Percentiles rank a stretch among this genome's conserved stretches.
phyloP scores from a whole-genome alignment of 2,113 vertebrate species.

The Orycteropus afer region DNA sequence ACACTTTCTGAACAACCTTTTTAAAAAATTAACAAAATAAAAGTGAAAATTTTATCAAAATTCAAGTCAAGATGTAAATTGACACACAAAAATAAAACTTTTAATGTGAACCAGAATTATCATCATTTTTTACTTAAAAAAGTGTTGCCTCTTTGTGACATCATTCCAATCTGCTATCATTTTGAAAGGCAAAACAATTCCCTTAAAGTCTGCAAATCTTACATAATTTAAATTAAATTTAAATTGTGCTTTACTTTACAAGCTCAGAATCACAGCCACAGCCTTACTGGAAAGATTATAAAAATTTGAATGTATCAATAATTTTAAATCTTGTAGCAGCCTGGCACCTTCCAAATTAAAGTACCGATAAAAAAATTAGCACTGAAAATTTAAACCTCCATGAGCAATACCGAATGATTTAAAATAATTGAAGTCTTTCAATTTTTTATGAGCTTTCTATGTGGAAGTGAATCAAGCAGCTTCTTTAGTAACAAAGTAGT shows the following conservation, averaged over 20 bases:
- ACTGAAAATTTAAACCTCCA: conserved; percentile 86
- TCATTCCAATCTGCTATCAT: conserved; percentile 72
- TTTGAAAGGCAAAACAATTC: conserved; percentile 83
- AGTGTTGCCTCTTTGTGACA: conserved; percentile 74
- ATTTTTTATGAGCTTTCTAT: conserved; percentile 85
- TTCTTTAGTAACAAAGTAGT: conserved; percentile 78
- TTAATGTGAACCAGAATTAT: not conserved
- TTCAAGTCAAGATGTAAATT: not conserved
- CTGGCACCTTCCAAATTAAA: conserved; percentile 85
- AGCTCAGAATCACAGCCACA: conserved; percentile 80
- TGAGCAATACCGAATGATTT: conserved; percentile 83
- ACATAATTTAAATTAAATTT: conserved; percentile 89
- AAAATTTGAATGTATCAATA: conserved; percentile 78
- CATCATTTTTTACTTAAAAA: conserved; percentile 71
- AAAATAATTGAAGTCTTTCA: conserved; percentile 85
- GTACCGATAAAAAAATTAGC: conserved; percentile 86
- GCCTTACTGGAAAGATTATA: conserved; percentile 74
- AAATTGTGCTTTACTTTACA: conserved; percentile 85
- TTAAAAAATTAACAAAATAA: not conserved
- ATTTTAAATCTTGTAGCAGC: conserved; percentile 87
- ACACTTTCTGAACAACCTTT: not conserved
- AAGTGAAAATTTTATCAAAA: not conserved
- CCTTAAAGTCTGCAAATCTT: conserved; percentile 81
- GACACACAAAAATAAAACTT: not conserved
- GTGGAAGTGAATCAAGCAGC: conserved; percentile 78